Evolutionary conservation across 2,797 vertebrate genomes (phyloP).

Genomic region (Propithecus perrieri): DNA sequence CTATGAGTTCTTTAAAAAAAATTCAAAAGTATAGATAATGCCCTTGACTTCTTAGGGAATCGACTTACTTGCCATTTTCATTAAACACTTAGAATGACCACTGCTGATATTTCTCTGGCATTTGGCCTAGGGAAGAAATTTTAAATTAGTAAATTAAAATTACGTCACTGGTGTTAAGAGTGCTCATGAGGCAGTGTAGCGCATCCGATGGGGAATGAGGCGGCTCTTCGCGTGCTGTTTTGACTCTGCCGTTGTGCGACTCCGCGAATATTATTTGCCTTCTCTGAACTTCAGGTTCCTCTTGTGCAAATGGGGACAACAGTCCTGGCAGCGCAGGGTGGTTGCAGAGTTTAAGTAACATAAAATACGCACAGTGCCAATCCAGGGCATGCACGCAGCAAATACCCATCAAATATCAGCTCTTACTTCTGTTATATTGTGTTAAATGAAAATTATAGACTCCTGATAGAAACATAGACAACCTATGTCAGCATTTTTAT

Average conservation of each 20-base stretch:
- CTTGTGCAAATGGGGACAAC: background rate
- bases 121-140: background rate
- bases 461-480: background rate
- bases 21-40: background rate
- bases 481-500: accelerated
- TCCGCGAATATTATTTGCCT: background rate
- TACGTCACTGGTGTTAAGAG: background rate
- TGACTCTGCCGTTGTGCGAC: background rate
- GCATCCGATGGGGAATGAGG: background rate
- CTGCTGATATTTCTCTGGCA: background rate
- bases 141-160: background rate
- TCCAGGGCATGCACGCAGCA: background rate
- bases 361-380: background rate
- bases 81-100: background rate
- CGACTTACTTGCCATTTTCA: background rate
- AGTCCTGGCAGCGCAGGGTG: accelerated
- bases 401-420: too few relatives aligned
- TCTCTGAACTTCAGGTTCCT: background rate
- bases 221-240: too few relatives aligned
- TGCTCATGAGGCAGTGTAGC: background rate
- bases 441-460: background rate
- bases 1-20: background rate
- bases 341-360: background rate
- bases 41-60: background rate
- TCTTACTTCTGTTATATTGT: background rate